These are phyloP conservation scores for Conops quadrifasciatus DNA, from an alignment of 2,888 invertebrate genomes.

Conservation along the genomic window DNA sequence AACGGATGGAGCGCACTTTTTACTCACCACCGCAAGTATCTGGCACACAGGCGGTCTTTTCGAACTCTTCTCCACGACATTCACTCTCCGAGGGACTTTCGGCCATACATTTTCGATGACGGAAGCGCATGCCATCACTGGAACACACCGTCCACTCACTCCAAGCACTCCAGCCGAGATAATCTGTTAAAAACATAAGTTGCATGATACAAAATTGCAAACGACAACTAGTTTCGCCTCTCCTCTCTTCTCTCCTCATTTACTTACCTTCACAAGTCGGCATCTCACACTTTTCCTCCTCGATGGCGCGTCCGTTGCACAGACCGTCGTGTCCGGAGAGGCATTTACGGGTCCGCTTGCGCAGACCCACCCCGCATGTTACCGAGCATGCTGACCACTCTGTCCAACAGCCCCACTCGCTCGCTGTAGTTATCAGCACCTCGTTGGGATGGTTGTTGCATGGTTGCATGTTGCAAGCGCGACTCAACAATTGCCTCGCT, in stretches of 20 bases:
- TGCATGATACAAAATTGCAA: background rate
- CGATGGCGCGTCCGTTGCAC: constrained; percentile 73
- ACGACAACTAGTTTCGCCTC: background rate
- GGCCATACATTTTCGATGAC: constrained; percentile 73
- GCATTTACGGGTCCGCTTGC: constrained; percentile 76
- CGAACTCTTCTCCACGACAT: constrained; percentile 76
- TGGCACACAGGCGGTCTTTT: constrained; percentile 72
- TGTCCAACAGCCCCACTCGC: constrained; percentile 85
- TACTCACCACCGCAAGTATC: constrained; percentile 57
- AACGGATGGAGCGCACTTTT: background rate
- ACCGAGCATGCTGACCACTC: constrained; percentile 85
- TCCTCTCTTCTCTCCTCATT: background rate
- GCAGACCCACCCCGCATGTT: constrained; percentile 76
- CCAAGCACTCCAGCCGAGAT: constrained; percentile 81
- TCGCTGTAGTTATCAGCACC: constrained; percentile 45
- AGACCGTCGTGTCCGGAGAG: constrained; percentile 66
- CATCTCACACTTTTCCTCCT: constrained; percentile 76
- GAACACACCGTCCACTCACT: constrained; percentile 76
- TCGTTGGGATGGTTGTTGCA: constrained; percentile 68
- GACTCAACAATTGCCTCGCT: constrained; percentile 68
- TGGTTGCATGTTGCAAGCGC: constrained; percentile 77
- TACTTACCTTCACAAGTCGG: constrained; percentile 72
- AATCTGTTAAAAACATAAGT: constrained; percentile 63
- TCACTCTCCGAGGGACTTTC: constrained; percentile 68
- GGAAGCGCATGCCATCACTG: constrained; percentile 72